Evolutionary conservation across 2,113 vertebrate genomes (phyloP).

Genomic region (Ovibos moschatus): DNA sequence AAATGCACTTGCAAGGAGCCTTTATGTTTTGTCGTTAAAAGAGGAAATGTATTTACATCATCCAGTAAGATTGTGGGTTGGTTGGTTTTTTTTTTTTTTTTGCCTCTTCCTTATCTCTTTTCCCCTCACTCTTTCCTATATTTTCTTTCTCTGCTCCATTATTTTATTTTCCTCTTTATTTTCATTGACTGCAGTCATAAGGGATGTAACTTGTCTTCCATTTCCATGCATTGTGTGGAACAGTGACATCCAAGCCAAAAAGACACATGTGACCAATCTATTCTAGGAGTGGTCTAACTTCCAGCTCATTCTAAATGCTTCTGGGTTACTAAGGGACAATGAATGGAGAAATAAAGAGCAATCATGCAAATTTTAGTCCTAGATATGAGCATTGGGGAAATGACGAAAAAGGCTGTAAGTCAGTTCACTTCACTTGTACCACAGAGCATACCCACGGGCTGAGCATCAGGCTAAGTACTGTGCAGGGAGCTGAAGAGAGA

Average conservation of each 20-base stretch:
- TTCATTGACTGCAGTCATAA: background rate
- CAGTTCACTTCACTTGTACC: background rate
- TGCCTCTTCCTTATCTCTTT: background rate
- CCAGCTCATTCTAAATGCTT: background rate
- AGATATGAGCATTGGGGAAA: background rate
- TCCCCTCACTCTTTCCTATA: background rate
- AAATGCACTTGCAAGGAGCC: background rate
- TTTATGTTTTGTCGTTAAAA: constrained; percentile 20
- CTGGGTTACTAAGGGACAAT: background rate
- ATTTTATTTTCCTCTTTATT: background rate
- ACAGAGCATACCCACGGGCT: background rate
- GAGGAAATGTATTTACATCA: background rate
- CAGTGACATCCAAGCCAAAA: background rate
- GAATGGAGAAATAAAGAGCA: background rate
- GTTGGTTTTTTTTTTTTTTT: background rate
- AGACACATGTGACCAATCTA: background rate
- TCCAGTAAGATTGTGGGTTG: background rate
- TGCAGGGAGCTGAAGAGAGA: background rate
- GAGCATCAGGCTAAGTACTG: background rate
- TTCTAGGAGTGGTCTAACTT: background rate
- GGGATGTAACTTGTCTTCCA: background rate
- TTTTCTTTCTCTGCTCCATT: background rate
- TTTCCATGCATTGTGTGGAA: background rate
- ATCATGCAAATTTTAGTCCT: background rate
- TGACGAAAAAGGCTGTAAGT: background rate